These are phyloP conservation scores for Gastrophryne carolinensis DNA, from an alignment of 2,797 vertebrate genomes.

Conservation along the genomic window DNA sequence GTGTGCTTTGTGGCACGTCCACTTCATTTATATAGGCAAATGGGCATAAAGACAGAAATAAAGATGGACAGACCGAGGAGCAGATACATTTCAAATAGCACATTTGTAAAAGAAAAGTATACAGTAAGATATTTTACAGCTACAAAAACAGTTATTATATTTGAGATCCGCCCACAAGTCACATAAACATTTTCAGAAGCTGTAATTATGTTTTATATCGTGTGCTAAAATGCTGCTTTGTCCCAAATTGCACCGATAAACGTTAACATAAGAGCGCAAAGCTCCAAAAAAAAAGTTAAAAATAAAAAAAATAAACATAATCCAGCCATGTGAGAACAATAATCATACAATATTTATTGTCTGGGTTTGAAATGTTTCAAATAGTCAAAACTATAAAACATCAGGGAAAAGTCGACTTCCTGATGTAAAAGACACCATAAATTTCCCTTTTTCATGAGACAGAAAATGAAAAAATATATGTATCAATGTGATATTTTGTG, in stretches of 20 bases:
- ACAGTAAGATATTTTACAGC: background rate
- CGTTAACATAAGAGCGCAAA: conserved; percentile 56
- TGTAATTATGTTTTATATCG: conserved; percentile 9
- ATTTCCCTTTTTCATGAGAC: conserved; percentile 65
- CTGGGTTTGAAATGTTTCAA: conserved; percentile 76
- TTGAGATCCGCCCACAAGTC: background rate
- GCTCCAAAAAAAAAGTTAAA: conserved; percentile 15
- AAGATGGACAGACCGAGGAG: no score
- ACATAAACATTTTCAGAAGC: conserved; percentile 19
- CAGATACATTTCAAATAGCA: background rate
- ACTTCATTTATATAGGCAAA: background rate
- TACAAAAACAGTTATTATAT: conserved; percentile 1
- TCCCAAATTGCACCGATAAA: background rate
- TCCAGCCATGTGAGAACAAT: conserved; percentile 76
- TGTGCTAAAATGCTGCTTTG: background rate
- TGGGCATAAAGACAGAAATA: no score
- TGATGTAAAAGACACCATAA: conserved; percentile 72
- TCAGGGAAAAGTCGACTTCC: conserved; percentile 75
- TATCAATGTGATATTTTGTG: conserved; percentile 64
- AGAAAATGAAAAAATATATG: conserved; percentile 47
- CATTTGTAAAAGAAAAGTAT: no score
- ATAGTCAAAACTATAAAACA: conserved; percentile 74
- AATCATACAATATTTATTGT: conserved; percentile 78
- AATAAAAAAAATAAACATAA: conserved; percentile 57
- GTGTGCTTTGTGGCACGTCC: no score